Base-by-base conservation (phyloP, 2,888 invertebrate genomes). In the Dichetophora obliterata region DNA sequence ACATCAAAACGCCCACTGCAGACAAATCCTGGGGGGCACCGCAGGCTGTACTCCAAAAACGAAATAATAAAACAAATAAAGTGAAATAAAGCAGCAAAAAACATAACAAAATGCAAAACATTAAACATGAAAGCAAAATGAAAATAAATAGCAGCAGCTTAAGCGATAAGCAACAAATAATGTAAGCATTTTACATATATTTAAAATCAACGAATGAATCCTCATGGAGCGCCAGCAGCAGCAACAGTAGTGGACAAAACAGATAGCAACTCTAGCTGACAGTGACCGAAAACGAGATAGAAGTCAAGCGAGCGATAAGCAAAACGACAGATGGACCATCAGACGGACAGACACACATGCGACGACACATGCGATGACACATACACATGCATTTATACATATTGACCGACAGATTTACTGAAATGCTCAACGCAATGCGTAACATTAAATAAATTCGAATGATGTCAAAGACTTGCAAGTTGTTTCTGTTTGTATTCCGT, bases 101-200 rank as follows among this genome's bases (percentile, higher is more conserved):
- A 59, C 6, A 14, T 24, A 59, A 59, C 22, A 24, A 27, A 24
- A 8, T 24, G 37, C 43, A 43, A 43, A 43, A 43, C 43, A 11
- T 24, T 59, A 27, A 27, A 27, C 24, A 24, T 50, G 68, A 68
- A 50, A 24, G 27, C 22, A 79, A 82, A 82, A 84, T 85, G 82
- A 83, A 85, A 86, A 84, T 83, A 76, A 76, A 73, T 66, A 70
- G 37, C 66, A 66, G 59, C 73, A 50, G 66, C 68, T 68, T 59
- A 22, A 34, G 77, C 69, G 73, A 74, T 77, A 77, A 77, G 77
- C 77, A 73, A 68, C 77, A 69, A 77, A 77, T 77, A 77, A 77
- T 77, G 77, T 68, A 59, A 24, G 31, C 73, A 69, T 48, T 76
- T 76, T 72, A 72, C 65, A 68, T 59, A 75, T 48, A 57, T 71